Percentiles rank a stretch among this genome's conserved stretches.
These are phyloP conservation scores for Todiramphus saurophagus DNA, from an alignment of 2,113 vertebrate genomes.

Conservation along the genomic window DNA sequence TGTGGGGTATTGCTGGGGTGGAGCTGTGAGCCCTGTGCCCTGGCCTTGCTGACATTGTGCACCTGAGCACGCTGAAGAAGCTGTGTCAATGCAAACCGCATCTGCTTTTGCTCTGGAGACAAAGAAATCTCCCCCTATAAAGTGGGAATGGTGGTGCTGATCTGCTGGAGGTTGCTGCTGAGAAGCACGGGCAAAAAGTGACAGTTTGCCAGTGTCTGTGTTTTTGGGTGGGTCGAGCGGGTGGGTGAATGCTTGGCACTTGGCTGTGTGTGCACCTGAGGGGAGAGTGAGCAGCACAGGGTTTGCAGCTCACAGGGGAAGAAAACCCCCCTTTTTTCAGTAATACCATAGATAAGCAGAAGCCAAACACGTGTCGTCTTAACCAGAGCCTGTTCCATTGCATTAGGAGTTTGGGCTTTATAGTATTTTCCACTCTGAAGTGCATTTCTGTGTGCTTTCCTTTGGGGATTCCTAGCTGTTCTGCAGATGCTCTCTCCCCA, in stretches of 20 bases:
- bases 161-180: not conserved
- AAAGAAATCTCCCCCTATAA: not conserved
- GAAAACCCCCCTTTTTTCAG: not conserved
- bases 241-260: rapidly evolving
- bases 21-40: not conserved
- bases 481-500: not conserved
- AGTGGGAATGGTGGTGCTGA: not conserved
- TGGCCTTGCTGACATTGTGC: not conserved
- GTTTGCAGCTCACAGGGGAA: not conserved
- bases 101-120: not conserved
- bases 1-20: not conserved
- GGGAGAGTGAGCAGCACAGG: not conserved
- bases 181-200: rapidly evolving
- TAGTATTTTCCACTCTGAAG: not conserved
- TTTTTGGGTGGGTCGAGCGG: rapidly evolving
- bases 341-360: not conserved
- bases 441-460: not conserved
- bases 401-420: not conserved
- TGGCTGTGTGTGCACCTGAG: not conserved
- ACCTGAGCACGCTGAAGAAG: not conserved
- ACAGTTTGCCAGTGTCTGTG: not conserved
- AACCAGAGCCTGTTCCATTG: not conserved
- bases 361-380: not conserved
- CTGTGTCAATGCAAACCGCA: rapidly evolving
- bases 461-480: not conserved